phyloP scores from a whole-genome alignment of 2,113 vertebrate genomes.

The Mormyrus lacerda region DNA sequence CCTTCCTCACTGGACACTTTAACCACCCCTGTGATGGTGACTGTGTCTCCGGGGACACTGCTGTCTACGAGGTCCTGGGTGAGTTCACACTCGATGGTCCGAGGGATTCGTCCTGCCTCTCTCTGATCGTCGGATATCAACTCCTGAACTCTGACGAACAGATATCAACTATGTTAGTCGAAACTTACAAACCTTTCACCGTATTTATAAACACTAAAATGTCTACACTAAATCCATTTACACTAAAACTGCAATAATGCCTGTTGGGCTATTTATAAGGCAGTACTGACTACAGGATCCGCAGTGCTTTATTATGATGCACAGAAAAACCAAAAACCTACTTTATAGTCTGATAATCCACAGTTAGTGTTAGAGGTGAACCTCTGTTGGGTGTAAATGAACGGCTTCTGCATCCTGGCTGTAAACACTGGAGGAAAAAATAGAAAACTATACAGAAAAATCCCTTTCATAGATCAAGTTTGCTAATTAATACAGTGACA shows the following conservation, averaged over 20 bases:
- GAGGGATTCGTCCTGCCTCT: slow-evolving; percentile 88
- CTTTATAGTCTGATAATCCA: slow-evolving; percentile 96
- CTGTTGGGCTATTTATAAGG: background rate
- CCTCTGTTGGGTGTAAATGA: slow-evolving; percentile 71
- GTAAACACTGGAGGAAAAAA: slow-evolving; percentile 63
- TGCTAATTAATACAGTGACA: background rate
- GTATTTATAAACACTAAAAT: background rate
- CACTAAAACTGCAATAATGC: background rate
- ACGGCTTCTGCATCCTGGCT: slow-evolving; percentile 70
- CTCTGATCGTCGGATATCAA: slow-evolving; percentile 81
- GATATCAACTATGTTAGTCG: background rate
- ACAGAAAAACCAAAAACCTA: slow-evolving; percentile 35
- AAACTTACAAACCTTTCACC: background rate
- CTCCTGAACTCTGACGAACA: slow-evolving; percentile 79
- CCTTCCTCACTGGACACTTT: slow-evolving; percentile 87
- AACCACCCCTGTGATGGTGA: slow-evolving; percentile 81
- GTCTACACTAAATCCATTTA: background rate
- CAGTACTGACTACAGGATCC: background rate
- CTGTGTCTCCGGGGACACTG: slow-evolving; percentile 87
- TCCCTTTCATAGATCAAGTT: background rate
- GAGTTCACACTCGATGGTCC: slow-evolving; percentile 91
- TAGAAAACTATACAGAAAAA: background rate
- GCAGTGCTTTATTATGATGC: background rate
- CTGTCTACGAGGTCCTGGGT: slow-evolving; percentile 89
- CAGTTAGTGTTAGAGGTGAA: slow-evolving; percentile 85